Base-by-base conservation (phyloP, 2,888 invertebrate genomes). In the Drosophila nigritarsus region DNA sequence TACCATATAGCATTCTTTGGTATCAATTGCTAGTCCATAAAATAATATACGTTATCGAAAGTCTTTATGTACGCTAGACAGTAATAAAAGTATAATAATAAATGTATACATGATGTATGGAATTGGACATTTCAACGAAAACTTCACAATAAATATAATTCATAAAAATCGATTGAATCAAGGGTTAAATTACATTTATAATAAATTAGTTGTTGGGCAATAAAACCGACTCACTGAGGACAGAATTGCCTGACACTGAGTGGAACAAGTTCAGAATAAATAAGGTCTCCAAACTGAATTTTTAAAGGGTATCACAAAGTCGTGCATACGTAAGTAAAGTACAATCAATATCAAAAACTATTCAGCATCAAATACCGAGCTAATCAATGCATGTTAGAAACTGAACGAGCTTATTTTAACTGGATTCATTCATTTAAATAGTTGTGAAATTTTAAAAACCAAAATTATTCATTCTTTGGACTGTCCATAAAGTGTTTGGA, bases 391-490 rank as follows among this genome's bases (percentile, higher is more conserved):
- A 18, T n/a, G 18, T 38, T 38, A 8, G 18, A 38, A 38, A 38
- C 38, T 3, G 38, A 20, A 6, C 20, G 13, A 20, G 20, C 20
- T 32, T 32, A 32, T 3, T 32, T 32, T 11, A 32, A 11, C 32
- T 32, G 32, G 9, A 32, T 32, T 32, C 9, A 3, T 32, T 32
- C 11, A 9, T 32, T 32, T 32, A 32, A 30, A 51, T n/a, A 51
- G 7, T 38, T 38, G 38, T 38, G 38, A 18, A 18, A 34, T 34
- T 34, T 34, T 36, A 78, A 74, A 56, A 32, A 9, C 30, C 9
- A 32, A 32, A 9, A 9, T 40, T 13, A 34, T 13, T 4, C 34
- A 34, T 34, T 34, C 4, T 34, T 34, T 34, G 11, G 4, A 34
- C 13, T 34, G 11, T 34, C 34, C 34, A 34, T 34, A 3, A 34